Evolutionary conservation across 2,797 vertebrate species (phyloP), one percentile per base, ranked within the genome.

Genomic region (Falco columbarius): DNA sequence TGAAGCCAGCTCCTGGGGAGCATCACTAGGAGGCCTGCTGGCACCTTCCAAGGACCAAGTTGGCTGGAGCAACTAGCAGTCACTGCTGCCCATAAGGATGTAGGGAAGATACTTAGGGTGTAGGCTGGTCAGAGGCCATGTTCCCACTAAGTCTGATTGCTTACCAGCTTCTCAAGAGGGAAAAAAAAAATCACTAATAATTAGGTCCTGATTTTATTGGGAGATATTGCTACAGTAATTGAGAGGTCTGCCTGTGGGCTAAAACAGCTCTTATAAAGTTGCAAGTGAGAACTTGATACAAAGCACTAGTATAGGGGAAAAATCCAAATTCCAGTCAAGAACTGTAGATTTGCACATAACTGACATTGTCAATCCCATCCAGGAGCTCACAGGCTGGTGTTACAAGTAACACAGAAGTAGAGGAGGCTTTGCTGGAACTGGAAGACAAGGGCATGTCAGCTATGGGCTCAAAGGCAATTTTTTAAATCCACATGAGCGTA

Each of bases 161-260:
- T 90, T 75, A 66, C 34, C n/a, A 22, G 9, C 12, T 51, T 84
- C 51, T 86, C 2, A 1, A 1, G 55, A 52, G 24, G 19, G 12
- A 36, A 5, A 56, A 61, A 49, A 36, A 55, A 72, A 38, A 16
- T 30, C 7, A 10, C 34, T 46, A 63, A 47, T 80, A 79, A 30
- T 85, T 80, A 42, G 27, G 40, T 82, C 52, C 44, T 92, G 59
- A 40, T 76, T 94, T 85, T 94, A 71, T 20, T 80, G 67, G n/a
- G 47, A 89, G 71, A 77, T 74, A 59, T 70, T 91, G 44, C 40
- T 70, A 14, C 20, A 62, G 18, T 66, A 89, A 55, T 49, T 67
- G 83, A 80, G 84, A 82, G 63, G 40, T 91, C 71, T 93, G 86
- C 74, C 81, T 67, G 55, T 92, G 77, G 86, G 93, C 83, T 86